These are phyloP conservation scores for Oncorhynchus keta DNA, from an alignment of 2,113 vertebrate species.

Conservation along the genomic window DNA sequence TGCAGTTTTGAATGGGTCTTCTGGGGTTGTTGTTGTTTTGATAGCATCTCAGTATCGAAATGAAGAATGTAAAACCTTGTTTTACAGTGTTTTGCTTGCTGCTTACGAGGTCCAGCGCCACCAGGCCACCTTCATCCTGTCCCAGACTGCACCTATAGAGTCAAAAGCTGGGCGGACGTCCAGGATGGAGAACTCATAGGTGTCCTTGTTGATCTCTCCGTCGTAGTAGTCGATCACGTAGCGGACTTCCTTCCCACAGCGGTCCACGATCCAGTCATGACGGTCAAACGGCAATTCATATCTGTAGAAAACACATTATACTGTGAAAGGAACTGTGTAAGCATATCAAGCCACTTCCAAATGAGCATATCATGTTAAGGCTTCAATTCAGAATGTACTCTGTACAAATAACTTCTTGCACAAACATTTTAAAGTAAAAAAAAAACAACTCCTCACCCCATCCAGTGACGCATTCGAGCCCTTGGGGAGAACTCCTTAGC, in stretches of 20 bases:
- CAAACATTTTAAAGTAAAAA: background rate
- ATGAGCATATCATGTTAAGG: no score
- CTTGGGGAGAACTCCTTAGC: conserved; percentile 90
- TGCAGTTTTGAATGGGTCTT: background rate
- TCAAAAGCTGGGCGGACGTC: conserved; percentile 92
- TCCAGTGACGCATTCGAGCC: conserved; percentile 90
- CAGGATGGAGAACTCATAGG: conserved; percentile 89
- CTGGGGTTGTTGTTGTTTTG: background rate
- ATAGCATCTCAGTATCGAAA: background rate
- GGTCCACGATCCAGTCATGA: conserved; percentile 93
- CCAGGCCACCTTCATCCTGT: conserved; percentile 93
- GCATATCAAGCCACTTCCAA: no score
- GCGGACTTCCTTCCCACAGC: conserved; percentile 90
- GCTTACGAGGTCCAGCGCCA: conserved; percentile 92
- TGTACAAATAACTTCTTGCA: no score
- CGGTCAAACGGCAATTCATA: conserved; percentile 95
- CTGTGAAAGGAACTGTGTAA: background rate
- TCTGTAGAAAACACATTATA: conserved; percentile 56
- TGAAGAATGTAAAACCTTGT: background rate
- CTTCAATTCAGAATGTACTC: no score
- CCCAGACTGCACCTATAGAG: conserved; percentile 88
- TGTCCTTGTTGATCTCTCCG: conserved; percentile 79
- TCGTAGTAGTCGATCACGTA: conserved; percentile 97
- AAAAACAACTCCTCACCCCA: conserved; percentile 78
- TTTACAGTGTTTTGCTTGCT: background rate